These are phyloP conservation scores for Ceuthmochares aereus DNA, from an alignment of 2,113 vertebrate genomes.

Conservation along the genomic window DNA sequence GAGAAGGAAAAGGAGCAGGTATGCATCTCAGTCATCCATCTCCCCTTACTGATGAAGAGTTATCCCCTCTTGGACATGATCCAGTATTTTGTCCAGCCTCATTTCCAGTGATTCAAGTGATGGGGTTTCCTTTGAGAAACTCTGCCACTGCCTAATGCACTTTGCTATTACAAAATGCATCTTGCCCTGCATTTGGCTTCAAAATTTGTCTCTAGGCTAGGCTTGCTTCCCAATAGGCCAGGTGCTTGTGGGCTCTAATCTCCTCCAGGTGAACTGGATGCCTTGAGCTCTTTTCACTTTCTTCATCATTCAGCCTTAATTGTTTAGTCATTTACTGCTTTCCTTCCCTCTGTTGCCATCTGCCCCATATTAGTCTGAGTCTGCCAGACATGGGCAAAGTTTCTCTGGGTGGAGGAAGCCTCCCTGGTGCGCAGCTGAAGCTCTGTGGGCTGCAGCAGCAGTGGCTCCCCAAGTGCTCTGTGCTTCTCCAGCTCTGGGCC, in stretches of 20 bases:
- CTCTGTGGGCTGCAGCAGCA: accelerated
- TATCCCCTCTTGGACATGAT: constrained; percentile 29
- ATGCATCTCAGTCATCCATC: constrained; percentile 14
- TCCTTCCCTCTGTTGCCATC: background rate
- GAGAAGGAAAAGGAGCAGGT: background rate
- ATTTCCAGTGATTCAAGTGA: constrained; percentile 38
- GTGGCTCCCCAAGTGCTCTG: background rate
- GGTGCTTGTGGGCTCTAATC: background rate
- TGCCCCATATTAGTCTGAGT: background rate
- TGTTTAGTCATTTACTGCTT: background rate
- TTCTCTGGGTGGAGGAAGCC: background rate
- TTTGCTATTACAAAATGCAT: constrained; percentile 7
- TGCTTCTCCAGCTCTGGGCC: background rate
- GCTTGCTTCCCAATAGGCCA: background rate
- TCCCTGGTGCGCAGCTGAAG: background rate
- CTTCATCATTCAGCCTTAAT: background rate
- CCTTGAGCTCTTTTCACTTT: background rate
- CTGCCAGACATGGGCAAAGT: background rate
- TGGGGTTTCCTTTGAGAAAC: constrained; percentile 44
- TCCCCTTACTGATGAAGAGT: constrained; percentile 24
- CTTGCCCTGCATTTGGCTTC: background rate
- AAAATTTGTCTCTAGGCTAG: background rate
- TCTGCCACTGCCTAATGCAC: background rate
- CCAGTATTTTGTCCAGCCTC: constrained; percentile 41
- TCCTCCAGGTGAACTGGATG: background rate